Base-by-base conservation (phyloP, 2,113 vertebrate species). In the Sakesphorus luctuosus region DNA sequence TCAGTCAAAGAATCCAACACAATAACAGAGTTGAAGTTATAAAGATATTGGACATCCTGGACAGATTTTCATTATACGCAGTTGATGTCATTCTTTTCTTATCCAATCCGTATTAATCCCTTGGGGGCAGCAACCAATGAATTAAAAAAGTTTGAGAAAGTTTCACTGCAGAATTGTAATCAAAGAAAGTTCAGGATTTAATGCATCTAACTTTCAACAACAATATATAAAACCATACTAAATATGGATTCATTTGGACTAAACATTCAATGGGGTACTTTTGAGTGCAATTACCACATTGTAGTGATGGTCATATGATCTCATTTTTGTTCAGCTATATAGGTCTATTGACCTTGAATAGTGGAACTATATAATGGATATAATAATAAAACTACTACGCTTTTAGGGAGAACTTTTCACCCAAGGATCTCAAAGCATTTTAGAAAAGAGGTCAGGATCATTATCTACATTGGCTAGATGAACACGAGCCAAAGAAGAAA, bases 391-490 rank as follows among this genome's bases (percentile, higher is more conserved):
- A 67, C 72, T 90, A 91, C 35, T 73, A 62, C 43, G 33, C 47
- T 92, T 94, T 94, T 89, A 89, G 47, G 94, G 24, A 94, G 86
- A 95, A 97, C 93, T 94, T 96, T 97, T 92, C 91, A 95, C 91
- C 94, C 93, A 95, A 92, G 69, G 80, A 75, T 89, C 35, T 16
- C 76, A 94, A 95, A 91, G 77, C 19, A 81, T 94, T 96, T 96
- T 87, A 89, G 86, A 95, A 97, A 97, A 80, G 89, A 97, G 93
- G 94, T 95, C 94, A 94, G 76, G 89, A 92, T 95, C 91, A 97
- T 97, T 97, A 95, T 92, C 83, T 75, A 24, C 35, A 40, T 84
- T 94, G 93, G 44, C 61, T 94, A 31, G 47, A 7, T 55, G 24
- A 96, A 78, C 40, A 84, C 40, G 40, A 91, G 59, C 76, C 73